Evolutionary conservation across 2,113 vertebrate genomes (phyloP), one percentile per base, ranked within the genome.

Genomic region (Rhinolophus sinicus): DNA sequence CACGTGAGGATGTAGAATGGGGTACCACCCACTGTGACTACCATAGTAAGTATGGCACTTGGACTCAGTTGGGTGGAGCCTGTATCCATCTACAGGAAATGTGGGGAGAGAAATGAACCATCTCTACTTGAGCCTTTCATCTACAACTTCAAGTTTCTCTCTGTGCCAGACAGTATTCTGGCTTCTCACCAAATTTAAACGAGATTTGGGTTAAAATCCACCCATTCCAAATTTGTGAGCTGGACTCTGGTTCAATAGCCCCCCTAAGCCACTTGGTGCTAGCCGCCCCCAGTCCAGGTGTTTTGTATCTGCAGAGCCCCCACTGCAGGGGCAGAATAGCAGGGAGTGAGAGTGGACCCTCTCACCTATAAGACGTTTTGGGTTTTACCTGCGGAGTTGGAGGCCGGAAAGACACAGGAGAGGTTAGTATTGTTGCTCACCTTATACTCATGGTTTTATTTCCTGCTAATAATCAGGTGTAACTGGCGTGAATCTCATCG

Each of bases 401-500:
- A 69, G 64, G 30, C 33, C 21, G 52, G 21, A 80, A 65, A 70
- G 8, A 52, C 80, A 28, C 40, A 24, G 30, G 47, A 93, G 19
- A 84, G 50, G 54, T 69, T 60, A 58, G n/a, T 56, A n/a, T 56
- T 64, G 14, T 52, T 35, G 69, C 22, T 88, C 15, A 64, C 33
- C 50, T 88, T 67, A 82, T 78, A 72, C 28, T 94, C 67, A 11
- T 64, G 38, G 81, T 93, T 90, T 90, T 88, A 58, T 75, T 84
- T 97, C 47, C 86, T 89, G 67, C 72, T 86, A 76, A 89, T 58
- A 56, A 90, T 78, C 64, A 93, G 72, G 93, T 82, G 89, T 83
- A 90, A 22, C 75, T 90, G 72, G 70, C 65, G 47, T 24, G 30
- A 81, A 5, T 94, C 38, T 40, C 26, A 19, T 22, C 33, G 52